A percentile compares a stretch with the other conserved stretches of the same genome.
Evolutionary conservation across 2,888 invertebrate genomes (phyloP).

Genomic region (Hydrotaea cyrtoneurina): DNA sequence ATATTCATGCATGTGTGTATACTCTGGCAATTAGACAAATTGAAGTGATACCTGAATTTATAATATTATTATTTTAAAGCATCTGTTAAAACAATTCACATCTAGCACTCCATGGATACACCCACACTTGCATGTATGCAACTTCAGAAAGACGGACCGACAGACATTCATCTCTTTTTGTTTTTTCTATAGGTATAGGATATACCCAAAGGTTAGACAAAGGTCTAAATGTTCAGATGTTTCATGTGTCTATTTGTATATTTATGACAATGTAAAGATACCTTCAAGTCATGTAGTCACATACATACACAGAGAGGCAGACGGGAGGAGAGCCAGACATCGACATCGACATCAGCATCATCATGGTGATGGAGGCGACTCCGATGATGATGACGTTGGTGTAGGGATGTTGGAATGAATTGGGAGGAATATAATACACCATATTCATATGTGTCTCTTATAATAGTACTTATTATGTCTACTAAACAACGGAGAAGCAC

Average conservation of each 20-base stretch:
- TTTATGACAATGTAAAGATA: constrained; percentile 30
- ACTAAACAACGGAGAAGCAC: constrained; percentile 52
- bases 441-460: constrained; percentile 42
- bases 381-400: background rate
- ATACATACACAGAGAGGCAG: background rate
- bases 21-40: constrained; percentile 65
- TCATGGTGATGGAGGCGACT: background rate
- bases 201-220: constrained; percentile 7
- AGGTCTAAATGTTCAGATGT: background rate
- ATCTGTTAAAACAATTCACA: constrained; percentile 64
- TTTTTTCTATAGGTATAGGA: background rate
- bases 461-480: constrained; percentile 65
- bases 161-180: background rate
- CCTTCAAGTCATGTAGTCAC: constrained; percentile 18
- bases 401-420: background rate
- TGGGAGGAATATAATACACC: constrained; percentile 11
- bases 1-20: constrained; percentile 45
- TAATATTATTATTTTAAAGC: constrained; percentile 61
- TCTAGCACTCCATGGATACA: background rate
- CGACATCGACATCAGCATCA: background rate
- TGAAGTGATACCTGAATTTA: constrained; percentile 67
- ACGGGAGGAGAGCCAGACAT: background rate
- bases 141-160: background rate
- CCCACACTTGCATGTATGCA: background rate
- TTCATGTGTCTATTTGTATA: background rate